Evolutionary conservation across 2,797 vertebrate genomes (phyloP).

Genomic region (Xenentodon cancila): DNA sequence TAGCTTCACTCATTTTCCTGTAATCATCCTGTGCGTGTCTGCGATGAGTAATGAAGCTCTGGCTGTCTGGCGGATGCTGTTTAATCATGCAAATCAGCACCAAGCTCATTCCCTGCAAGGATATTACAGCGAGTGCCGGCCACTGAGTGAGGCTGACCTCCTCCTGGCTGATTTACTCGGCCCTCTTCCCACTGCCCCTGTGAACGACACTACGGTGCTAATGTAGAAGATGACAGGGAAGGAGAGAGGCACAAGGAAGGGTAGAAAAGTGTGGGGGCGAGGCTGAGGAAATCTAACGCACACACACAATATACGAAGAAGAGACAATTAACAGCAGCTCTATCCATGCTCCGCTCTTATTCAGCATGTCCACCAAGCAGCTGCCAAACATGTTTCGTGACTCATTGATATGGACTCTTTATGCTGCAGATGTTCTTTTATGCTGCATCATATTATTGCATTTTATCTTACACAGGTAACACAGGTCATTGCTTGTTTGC

Average conservation of each 20-base stretch:
- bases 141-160: constrained; percentile 47
- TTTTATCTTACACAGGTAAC: background rate
- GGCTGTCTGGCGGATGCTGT: constrained; percentile 58
- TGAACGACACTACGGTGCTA: constrained; percentile 25
- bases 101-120: constrained; percentile 38
- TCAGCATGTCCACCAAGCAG: constrained; percentile 1
- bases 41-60: constrained; percentile 57
- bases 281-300: constrained; percentile 15
- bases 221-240: constrained; percentile 37
- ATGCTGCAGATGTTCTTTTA: too few relatives aligned
- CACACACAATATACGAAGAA: background rate
- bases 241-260: constrained; percentile 15
- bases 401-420: background rate
- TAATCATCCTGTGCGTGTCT: constrained; percentile 47
- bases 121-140: constrained; percentile 50
- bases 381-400: constrained; percentile 12
- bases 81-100: constrained; percentile 76
- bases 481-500: background rate
- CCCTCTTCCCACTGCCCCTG: constrained; percentile 17
- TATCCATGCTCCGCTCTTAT: background rate
- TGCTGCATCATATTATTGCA: too few relatives aligned
- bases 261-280: constrained; percentile 5
- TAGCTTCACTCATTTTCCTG: constrained; percentile 30
- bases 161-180: constrained; percentile 56
- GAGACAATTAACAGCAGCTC: constrained; percentile 5